Percentiles rank a stretch among this genome's conserved stretches.
Evolutionary conservation across 2,113 vertebrate species (phyloP).

Genomic region (Podocnemis expansa): DNA sequence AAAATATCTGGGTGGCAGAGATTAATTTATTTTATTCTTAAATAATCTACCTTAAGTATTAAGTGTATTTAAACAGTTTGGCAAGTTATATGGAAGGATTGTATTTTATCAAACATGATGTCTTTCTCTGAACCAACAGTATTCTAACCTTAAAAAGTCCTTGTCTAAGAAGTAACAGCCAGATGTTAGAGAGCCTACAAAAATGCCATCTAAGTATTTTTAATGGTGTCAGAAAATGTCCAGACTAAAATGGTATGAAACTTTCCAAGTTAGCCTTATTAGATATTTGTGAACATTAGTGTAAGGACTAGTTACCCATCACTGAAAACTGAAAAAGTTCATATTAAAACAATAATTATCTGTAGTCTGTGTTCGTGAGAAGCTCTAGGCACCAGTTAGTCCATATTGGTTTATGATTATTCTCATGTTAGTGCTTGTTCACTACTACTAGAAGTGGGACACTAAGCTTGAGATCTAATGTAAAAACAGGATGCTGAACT

Average conservation of each 20-base stretch:
- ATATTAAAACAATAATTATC: background rate
- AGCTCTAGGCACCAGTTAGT: background rate
- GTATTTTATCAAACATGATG: background rate
- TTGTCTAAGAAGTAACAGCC: background rate
- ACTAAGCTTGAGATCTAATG: slow-evolving; percentile 3
- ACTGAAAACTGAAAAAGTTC: background rate
- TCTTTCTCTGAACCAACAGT: background rate
- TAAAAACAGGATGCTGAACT: slow-evolving; percentile 46
- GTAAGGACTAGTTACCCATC: background rate
- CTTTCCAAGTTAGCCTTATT: slow-evolving; percentile 23
- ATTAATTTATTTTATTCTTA: background rate
- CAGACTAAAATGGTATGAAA: background rate
- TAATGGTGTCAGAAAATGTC: background rate
- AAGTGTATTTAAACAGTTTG: background rate
- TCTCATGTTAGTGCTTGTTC: background rate
- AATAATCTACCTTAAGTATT: background rate
- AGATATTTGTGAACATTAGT: background rate
- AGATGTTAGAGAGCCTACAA: background rate
- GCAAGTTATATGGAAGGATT: background rate
- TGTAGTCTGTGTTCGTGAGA: background rate
- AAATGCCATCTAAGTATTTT: background rate
- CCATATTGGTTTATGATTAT: background rate
- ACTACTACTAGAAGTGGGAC: background rate
- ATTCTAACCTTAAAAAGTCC: background rate
- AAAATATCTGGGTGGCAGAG: background rate